phyloP scores from a whole-genome alignment of 2,888 invertebrate genomes.

The Gastrophysa polygoni region DNA sequence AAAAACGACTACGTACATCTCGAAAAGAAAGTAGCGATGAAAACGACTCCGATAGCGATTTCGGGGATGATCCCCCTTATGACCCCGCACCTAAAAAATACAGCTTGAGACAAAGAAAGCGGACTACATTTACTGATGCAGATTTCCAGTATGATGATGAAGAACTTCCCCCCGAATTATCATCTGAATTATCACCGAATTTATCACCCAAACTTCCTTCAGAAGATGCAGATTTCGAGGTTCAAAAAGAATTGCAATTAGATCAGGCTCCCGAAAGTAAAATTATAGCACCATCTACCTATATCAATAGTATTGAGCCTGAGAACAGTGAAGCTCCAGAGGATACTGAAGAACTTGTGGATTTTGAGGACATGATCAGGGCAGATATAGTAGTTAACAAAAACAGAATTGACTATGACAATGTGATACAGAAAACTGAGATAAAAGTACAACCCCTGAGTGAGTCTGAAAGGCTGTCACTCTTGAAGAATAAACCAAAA shows the following conservation, averaged over 20 bases:
- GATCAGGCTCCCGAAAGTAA: constrained; percentile 23
- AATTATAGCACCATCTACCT: constrained; percentile 19
- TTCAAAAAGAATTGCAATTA: constrained; percentile 37
- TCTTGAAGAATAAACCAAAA: constrained; percentile 11
- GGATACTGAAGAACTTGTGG: constrained; percentile 43
- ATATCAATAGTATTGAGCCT: constrained; percentile 24
- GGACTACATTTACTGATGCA: constrained; percentile 54
- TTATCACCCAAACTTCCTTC: constrained; percentile 35
- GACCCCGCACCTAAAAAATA: constrained; percentile 46
- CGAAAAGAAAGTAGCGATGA: constrained; percentile 40
- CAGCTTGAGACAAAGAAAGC: constrained; percentile 47
- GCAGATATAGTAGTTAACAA: constrained; percentile 51
- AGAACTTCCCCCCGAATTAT: constrained; percentile 7
- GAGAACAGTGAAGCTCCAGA: constrained; percentile 25
- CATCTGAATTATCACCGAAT: background rate
- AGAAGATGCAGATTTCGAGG: constrained; percentile 47
- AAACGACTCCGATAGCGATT: constrained; percentile 49
- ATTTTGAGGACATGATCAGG: constrained; percentile 51
- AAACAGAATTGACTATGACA: constrained; percentile 48
- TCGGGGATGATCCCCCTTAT: constrained; percentile 47
- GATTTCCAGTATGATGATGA: constrained; percentile 58
- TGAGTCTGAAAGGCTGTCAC: constrained; percentile 6
- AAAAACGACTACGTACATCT: constrained; percentile 42
- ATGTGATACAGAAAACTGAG: constrained; percentile 46
- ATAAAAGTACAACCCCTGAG: constrained; percentile 39